Evolutionary conservation across 2,888 invertebrate genomes (phyloP).

Genomic region (Maniola hyperantus): DNA sequence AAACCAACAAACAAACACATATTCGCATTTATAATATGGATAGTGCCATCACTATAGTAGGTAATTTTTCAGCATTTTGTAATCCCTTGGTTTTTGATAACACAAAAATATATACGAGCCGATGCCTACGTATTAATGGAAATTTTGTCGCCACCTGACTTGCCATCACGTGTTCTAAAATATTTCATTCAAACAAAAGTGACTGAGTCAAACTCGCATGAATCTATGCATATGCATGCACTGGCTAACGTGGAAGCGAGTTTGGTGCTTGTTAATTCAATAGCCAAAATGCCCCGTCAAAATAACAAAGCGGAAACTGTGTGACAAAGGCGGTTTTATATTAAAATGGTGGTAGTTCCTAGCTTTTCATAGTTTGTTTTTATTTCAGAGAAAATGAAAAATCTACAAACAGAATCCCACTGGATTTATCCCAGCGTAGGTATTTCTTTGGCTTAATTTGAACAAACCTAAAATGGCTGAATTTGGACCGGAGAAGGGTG

Average conservation of each 20-base stretch:
- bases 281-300: constrained; percentile 15
- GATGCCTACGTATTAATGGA: no score
- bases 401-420: no score
- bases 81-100: background rate
- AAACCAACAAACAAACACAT: no score
- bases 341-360: background rate
- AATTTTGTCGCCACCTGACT: constrained; percentile 1
- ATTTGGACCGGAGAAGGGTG: no score
- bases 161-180: background rate
- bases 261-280: constrained; percentile 17
- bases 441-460: no score
- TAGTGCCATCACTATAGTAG: no score
- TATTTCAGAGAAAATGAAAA: no score
- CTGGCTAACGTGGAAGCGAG: constrained; percentile 6
- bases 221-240: constrained; percentile 13
- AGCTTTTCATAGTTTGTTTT: constrained; percentile 5
- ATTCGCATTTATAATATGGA: no score
- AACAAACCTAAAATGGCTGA: no score
- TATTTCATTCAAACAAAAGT: constrained; percentile 7
- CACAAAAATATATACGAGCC: background rate
- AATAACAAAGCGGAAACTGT: constrained; percentile 15
- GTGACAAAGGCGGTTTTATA: constrained; percentile 14
- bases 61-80: no score
- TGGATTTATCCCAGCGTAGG: no score
- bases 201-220: background rate